These are phyloP conservation scores for Tringa solitaria DNA, from an alignment of 2,113 vertebrate species.

Conservation along the genomic window DNA sequence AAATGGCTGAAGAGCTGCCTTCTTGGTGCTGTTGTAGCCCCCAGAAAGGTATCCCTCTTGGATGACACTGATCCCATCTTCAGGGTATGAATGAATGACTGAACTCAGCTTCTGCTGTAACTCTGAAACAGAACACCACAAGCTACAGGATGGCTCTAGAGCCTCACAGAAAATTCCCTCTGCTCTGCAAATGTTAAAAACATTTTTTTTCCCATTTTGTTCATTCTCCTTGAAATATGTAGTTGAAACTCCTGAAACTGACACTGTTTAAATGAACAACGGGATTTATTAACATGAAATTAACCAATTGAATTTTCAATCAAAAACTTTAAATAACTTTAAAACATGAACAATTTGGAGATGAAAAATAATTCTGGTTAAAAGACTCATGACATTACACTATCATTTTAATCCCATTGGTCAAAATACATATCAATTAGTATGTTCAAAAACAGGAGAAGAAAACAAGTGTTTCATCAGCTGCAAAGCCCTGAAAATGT, in stretches of 20 bases:
- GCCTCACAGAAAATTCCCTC: not conserved
- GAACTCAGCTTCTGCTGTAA: not conserved
- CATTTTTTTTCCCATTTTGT: not conserved
- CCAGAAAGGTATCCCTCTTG: not conserved
- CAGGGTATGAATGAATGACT: not conserved
- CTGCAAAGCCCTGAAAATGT: not conserved
- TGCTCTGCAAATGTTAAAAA: not conserved
- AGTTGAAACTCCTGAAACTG: not conserved
- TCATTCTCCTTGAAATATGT: not conserved
- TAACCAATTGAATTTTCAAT: not conserved
- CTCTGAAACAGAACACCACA: not conserved
- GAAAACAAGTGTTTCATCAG: not conserved
- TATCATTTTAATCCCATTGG: not conserved
- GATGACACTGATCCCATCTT: not conserved
- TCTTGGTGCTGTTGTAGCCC: accelerated
- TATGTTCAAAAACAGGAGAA: not conserved
- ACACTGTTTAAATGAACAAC: not conserved
- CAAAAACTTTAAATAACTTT: not conserved
- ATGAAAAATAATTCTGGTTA: not conserved
- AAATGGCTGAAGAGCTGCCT: not conserved
- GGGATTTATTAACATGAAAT: not conserved
- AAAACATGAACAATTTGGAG: not conserved
- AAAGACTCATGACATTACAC: not conserved
- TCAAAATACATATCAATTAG: not conserved
- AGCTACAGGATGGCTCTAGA: not conserved